Percentiles rank a stretch among this genome's conserved stretches.
Conservation (phyloP, 2,888 invertebrate species). For the Harpalus rubripes region DNA sequence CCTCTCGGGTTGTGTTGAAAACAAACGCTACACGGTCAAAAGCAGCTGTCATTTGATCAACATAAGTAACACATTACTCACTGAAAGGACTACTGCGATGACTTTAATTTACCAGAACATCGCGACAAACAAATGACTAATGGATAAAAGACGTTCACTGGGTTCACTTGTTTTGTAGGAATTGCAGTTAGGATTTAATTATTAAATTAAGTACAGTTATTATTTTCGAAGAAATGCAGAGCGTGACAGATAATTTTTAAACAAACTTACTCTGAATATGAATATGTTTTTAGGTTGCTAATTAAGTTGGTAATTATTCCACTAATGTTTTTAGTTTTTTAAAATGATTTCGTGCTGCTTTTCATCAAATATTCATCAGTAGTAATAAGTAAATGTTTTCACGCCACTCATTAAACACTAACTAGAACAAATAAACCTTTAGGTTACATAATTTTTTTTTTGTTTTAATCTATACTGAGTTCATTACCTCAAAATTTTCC, state of each 20-base stretch:
- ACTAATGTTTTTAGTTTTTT: constrained; percentile 10
- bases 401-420: neutral
- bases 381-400: constrained; percentile 38
- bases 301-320: constrained; percentile 32
- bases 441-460: neutral
- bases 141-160: constrained; percentile 43
- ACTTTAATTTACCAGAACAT: constrained; percentile 43
- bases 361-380: constrained; percentile 47
- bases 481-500: neutral
- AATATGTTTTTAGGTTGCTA: constrained; percentile 32
- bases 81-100: constrained; percentile 5
- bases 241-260: constrained; percentile 33
- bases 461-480: constrained; percentile 17
- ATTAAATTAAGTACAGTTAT: constrained; percentile 46
- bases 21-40: constrained; percentile 22
- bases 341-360: constrained; percentile 22
- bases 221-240: constrained; percentile 29
- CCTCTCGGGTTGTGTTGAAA: constrained; percentile 19
- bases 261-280: neutral
- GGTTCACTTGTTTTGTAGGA: constrained; percentile 21
- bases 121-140: constrained; percentile 41
- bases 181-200: constrained; percentile 37
- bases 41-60: constrained; percentile 30
- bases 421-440: constrained; percentile 20
- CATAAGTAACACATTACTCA: constrained; percentile 31